phyloP scores from a whole-genome alignment of 2,797 vertebrate genomes.

The Typhlichthys eigenmanni region DNA sequence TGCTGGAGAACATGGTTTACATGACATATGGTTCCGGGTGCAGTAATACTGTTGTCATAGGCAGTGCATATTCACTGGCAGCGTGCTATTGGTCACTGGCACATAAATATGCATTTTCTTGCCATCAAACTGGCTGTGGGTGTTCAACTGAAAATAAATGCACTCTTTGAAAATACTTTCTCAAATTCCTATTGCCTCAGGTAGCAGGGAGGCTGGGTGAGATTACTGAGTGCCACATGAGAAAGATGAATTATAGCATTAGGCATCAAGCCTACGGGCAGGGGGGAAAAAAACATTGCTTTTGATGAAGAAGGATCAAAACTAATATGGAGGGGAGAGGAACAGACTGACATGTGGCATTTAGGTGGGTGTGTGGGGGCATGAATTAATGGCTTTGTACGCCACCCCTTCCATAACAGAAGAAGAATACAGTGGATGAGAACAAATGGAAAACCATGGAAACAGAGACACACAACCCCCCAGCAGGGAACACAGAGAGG shows the following conservation, averaged over 20 bases:
- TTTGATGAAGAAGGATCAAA: slow-evolving; percentile 26
- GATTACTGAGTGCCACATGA: slow-evolving; percentile 27
- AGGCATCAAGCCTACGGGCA: slow-evolving; percentile 6
- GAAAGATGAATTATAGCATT: slow-evolving; percentile 30
- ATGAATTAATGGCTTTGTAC: background rate
- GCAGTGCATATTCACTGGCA: background rate
- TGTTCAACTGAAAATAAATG: slow-evolving; percentile 11
- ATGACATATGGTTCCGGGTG: background rate
- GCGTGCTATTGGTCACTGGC: background rate
- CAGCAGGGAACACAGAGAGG: slow-evolving; percentile 56
- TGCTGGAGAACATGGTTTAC: too few species aligned
- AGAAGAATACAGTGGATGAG: slow-evolving; percentile 35
- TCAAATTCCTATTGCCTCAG: slow-evolving; percentile 19
- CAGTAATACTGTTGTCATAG: slow-evolving; percentile 9
- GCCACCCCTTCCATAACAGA: background rate
- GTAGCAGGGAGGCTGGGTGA: slow-evolving; percentile 25
- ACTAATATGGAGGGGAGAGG: too few species aligned
- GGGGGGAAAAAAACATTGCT: slow-evolving; percentile 30
- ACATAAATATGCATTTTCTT: slow-evolving; percentile 9
- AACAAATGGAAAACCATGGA: slow-evolving; percentile 66
- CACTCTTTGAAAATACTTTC: slow-evolving; percentile 14
- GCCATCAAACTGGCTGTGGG: slow-evolving; percentile 11
- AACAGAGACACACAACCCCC: slow-evolving; percentile 49
- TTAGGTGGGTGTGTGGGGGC: too few species aligned
- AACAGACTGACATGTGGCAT: too few species aligned